Conservation (phyloP, 1,140 invertebrate genomes). For the Bombus vancouverensis region DNA sequence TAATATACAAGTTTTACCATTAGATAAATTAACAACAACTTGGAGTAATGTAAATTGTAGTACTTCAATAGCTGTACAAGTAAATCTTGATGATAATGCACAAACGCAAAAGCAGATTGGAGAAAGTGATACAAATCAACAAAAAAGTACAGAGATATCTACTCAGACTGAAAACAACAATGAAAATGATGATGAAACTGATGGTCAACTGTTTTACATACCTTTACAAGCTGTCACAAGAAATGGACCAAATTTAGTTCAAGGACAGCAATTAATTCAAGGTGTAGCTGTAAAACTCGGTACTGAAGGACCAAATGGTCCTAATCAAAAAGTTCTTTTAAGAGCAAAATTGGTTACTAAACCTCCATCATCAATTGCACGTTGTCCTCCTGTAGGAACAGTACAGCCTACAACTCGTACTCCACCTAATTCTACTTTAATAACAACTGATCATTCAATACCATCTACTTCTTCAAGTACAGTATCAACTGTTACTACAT, state of each 20-base stretch:
- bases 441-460: constrained; percentile 50
- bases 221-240: constrained; percentile 84
- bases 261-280: constrained; percentile 84
- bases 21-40: constrained; percentile 78
- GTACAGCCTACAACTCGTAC: constrained; percentile 83
- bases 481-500: constrained; percentile 36
- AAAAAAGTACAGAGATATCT: constrained; percentile 81
- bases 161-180: constrained; percentile 83
- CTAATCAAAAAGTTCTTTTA: constrained; percentile 86
- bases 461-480: constrained; percentile 69
- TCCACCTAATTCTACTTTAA: constrained; percentile 62
- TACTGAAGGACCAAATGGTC: constrained; percentile 85
- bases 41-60: constrained; percentile 81
- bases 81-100: constrained; percentile 81
- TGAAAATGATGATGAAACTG: constrained; percentile 80
- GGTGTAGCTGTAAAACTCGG: constrained; percentile 87
- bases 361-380: constrained; percentile 82
- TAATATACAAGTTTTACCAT: constrained; percentile 77
- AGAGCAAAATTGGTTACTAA: constrained; percentile 87
- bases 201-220: constrained; percentile 88
- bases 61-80: constrained; percentile 85
- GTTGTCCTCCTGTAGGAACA: constrained; percentile 84
- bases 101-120: constrained; percentile 54
- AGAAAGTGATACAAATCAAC: constrained; percentile 58
- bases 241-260: constrained; percentile 78